Evolutionary conservation across 1,140 invertebrate species (phyloP), one percentile per base, ranked within the genome.

Genomic region (Leptinotarsa lineolata): DNA sequence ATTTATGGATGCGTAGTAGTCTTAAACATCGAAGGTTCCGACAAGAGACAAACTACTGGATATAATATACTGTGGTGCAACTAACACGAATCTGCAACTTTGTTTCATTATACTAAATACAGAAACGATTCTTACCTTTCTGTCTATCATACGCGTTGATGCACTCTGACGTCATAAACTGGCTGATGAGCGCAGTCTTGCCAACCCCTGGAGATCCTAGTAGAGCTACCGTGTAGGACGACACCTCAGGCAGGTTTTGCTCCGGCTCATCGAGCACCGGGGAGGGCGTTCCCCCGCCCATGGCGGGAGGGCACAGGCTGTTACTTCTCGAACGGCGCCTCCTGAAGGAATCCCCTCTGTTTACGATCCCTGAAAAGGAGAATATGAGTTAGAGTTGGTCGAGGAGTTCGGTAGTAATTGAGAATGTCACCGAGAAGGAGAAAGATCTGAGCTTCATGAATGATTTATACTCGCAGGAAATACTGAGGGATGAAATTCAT

Each of bases 161-260:
- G 81, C 94, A 96, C 81, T 98, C 96, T 67, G 95, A 97, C 48
- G 95, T 97, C 88, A 95, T 94, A 82, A 97, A 97, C 86, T 98
- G 96, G 75, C 93, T 93, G 77, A 95, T 91, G 2, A 98, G 88
- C 16, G 95, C 91, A 1, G 95, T 94, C 85, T 97, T 97, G 20
- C 96, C 96, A 8, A 97, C 95, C 0, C 95, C 95, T 6, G 90
- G 88, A 0, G 93, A 90, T 0, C 96, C 96, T 5, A 97, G 84
- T 85, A 97, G 91, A 11, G 93, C 92, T 0, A 97, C 94, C 1
- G 88, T 87, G 84, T 93, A 93, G 46, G 85, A 86, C 21, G 80
- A 77, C 20, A 90, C 87, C 18, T 89, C 88, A 24, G 89, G 21
- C 6, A 66, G 20, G 24, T 22, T 72, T 13, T 78, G 76, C 45